phyloP scores from a whole-genome alignment of 1,140 invertebrate species.

The Tetraneura akinire region DNA sequence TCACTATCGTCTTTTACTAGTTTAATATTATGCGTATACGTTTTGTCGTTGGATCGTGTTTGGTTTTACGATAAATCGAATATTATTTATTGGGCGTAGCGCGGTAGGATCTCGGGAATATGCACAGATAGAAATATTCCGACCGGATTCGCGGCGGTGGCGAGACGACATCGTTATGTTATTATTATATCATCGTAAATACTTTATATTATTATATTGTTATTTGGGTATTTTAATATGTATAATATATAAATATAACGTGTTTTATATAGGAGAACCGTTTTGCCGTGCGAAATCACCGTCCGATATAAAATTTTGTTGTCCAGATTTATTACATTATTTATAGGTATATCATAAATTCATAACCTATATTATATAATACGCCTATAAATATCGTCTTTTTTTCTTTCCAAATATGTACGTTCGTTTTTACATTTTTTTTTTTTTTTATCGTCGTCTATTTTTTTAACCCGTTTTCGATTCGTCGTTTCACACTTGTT shows the following conservation, averaged over 20 bases:
- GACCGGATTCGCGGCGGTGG: neutral
- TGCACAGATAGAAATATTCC: neutral
- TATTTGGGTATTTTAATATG: too few species aligned
- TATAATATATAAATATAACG: neutral
- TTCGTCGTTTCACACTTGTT: too few species aligned
- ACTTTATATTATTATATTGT: too few species aligned
- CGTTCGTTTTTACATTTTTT: too few species aligned
- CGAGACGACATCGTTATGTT: neutral
- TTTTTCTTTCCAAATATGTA: too few species aligned
- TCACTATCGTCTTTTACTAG: neutral
- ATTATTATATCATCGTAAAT: conserved; percentile 1
- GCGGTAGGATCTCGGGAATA: neutral
- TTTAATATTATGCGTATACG: neutral
- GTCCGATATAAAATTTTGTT: too few species aligned
- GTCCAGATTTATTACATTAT: too few species aligned
- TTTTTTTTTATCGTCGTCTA: too few species aligned
- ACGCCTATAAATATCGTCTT: too few species aligned
- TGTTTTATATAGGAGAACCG: neutral
- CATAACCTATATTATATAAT: too few species aligned
- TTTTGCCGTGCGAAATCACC: neutral
- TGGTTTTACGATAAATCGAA: conserved; percentile 14
- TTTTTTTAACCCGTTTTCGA: too few species aligned
- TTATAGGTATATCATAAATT: too few species aligned
- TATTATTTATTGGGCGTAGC: conserved; percentile 24
- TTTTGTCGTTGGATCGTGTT: neutral